Evolutionary conservation across 2,888 invertebrate species (phyloP), one percentile per base, ranked within the genome.

Genomic region (Ernsta delagoae): DNA sequence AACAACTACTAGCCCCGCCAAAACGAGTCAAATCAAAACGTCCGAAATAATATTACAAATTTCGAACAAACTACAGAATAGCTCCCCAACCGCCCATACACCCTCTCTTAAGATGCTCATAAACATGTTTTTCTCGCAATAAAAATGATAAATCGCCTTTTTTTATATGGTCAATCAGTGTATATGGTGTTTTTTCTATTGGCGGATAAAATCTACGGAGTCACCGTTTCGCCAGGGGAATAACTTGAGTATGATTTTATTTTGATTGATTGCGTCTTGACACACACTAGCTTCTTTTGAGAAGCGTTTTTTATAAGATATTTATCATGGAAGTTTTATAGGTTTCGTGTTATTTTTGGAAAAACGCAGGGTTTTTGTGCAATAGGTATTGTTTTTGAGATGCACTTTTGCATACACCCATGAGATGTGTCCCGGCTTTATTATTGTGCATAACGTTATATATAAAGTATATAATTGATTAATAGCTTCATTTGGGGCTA

Each of bases 51-150:
- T n/a, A n/a, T n/a, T n/a, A n/a, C n/a, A n/a, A n/a, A n/a, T n/a
- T 45, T n/a, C 45, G 5, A n/a, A 45, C 24, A 8, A 24, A 7
- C n/a, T 41, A 11, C 63, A 54, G 60, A 77, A 78, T 79, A 79
- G 50, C 8, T 11, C 72, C 71, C 72, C 72, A 70, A 39, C 72
- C 70, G 68, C 72, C 75, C 70, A 70, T 70, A 72, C 72, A 76
- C 83, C 84, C 87, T 88, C 89, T 90, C 89, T 88, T 92, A 90
- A 92, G 90, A 90, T 90, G 88, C 91, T 89, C 92, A 93, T 93
- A 93, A 94, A 93, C 94, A 93, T 93, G 94, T 93, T 94, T 93
- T 93, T 93, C 89, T 87, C 83, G 89, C 92, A 90, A 92, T 94
- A 92, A 93, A 94, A 93, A 93, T 92, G 93, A 93, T 92, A 92